Conservation (phyloP, 2,888 invertebrate genomes). For the Pristionchus japonicus region DNA sequence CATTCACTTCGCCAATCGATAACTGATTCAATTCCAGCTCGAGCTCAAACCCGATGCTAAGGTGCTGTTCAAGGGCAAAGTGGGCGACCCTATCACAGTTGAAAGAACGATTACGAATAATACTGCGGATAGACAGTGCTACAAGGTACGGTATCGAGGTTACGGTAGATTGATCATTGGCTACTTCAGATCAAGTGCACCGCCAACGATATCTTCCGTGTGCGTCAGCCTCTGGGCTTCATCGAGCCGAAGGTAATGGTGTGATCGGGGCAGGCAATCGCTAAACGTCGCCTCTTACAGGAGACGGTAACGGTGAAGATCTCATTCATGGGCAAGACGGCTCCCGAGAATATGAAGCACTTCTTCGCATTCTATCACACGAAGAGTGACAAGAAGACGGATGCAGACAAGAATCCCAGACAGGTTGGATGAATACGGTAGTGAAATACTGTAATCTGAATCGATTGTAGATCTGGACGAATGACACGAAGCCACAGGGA, state of each 20-base stretch:
- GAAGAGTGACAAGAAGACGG: constrained; percentile 48
- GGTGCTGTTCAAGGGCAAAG: constrained; percentile 49
- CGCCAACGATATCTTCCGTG: constrained; percentile 58
- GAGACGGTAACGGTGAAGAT: constrained; percentile 52
- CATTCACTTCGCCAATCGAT: too few species aligned
- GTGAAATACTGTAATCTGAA: background rate
- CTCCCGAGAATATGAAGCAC: constrained; percentile 50
- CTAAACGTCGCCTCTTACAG: constrained; percentile 43
- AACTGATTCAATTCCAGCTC: constrained; percentile 39
- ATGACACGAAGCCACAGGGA: constrained; percentile 53
- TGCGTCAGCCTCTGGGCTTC: constrained; percentile 56
- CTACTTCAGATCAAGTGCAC: constrained; percentile 53
- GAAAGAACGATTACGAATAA: constrained; percentile 37
- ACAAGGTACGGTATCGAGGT: constrained; percentile 6
- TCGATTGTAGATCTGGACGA: constrained; percentile 50
- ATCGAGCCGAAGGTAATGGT: constrained; percentile 47
- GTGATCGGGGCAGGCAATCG: background rate
- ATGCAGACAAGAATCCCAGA: constrained; percentile 17
- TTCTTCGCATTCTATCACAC: constrained; percentile 57
- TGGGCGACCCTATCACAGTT: constrained; percentile 10
- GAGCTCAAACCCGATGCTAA: constrained; percentile 53
- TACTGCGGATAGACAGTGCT: constrained; percentile 20
- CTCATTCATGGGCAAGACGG: constrained; percentile 47
- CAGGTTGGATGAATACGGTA: background rate
- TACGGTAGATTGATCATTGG: background rate